Percentiles rank a stretch among this genome's conserved stretches.
Evolutionary conservation across 2,888 invertebrate genomes (phyloP).

Genomic region (Meloe dianella): DNA sequence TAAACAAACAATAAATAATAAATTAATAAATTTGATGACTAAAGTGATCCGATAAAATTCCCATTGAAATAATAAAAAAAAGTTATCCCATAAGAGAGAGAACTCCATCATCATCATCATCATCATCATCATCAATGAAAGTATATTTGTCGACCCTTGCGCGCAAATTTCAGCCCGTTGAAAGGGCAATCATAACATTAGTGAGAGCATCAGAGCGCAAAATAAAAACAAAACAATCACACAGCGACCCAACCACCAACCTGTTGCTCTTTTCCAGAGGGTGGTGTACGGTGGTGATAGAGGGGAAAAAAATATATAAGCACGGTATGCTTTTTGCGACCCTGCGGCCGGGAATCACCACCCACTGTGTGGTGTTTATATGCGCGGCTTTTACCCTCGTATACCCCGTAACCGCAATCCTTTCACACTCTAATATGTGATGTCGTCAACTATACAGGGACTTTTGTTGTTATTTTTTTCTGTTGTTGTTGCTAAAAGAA

Average conservation of each 20-base stretch:
- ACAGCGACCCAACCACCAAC: constrained; percentile 34
- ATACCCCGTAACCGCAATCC: constrained; percentile 43
- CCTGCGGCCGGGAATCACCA: constrained; percentile 45
- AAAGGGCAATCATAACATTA: constrained; percentile 27
- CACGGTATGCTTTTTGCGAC: constrained; percentile 45
- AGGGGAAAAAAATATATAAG: constrained; percentile 42
- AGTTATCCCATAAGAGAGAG: too few species aligned
- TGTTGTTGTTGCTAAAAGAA: not conserved
- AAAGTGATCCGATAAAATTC: not conserved
- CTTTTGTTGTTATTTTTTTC: not conserved
- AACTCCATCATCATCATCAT: not conserved
- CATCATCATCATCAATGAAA: not conserved
- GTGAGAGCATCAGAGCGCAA: constrained; percentile 34
- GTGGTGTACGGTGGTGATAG: constrained; percentile 4
- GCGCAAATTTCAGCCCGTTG: not conserved
- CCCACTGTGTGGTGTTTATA: constrained; percentile 42
- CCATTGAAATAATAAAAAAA: not conserved
- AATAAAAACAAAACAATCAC: constrained; percentile 36
- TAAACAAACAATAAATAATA: constrained; percentile 4
- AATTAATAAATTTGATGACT: not conserved
- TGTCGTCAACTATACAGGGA: constrained; percentile 36
- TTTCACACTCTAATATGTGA: constrained; percentile 35
- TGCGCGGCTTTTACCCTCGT: constrained; percentile 42
- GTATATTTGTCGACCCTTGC: constrained; percentile 11
- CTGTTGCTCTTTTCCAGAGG: constrained; percentile 39